phyloP scores from a whole-genome alignment of 2,113 vertebrate genomes.

The Sturnira hondurensis region DNA sequence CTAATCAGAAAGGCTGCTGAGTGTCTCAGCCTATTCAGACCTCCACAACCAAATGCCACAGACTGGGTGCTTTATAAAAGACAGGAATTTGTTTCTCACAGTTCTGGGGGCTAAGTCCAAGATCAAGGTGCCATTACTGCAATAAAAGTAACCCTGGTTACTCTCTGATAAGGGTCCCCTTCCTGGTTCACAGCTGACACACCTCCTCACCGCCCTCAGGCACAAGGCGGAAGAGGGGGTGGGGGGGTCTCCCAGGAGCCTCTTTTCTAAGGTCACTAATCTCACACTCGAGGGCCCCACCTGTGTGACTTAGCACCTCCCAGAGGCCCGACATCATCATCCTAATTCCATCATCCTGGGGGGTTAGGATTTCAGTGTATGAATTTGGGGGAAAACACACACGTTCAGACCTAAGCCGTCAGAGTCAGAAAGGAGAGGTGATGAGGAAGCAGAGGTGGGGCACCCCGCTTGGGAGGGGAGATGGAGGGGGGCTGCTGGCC shows the following conservation, averaged over 20 bases:
- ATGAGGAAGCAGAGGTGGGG: not conserved
- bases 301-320: not conserved
- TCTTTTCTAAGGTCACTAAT: not conserved
- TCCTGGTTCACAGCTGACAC: too few species aligned
- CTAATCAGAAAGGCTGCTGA: not conserved
- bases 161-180: not conserved
- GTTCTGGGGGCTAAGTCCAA: not conserved
- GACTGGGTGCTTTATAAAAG: not conserved
- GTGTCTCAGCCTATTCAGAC: not conserved
- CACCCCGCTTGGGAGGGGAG: fast-evolving
- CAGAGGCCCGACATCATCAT: not conserved
- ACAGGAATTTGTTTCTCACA: not conserved
- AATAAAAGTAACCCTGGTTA: not conserved
- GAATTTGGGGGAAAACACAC: not conserved
- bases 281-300: not conserved
- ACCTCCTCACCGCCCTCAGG: not conserved
- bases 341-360: not conserved
- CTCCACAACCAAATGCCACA: not conserved
- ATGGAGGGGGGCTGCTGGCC: not conserved
- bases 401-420: not conserved
- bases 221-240: not conserved
- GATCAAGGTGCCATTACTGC: not conserved
- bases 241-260: not conserved
- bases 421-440: not conserved
- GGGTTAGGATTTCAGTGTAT: not conserved